These are phyloP conservation scores for Malachius bipustulatus DNA, from an alignment of 2,888 invertebrate genomes.

Conservation along the genomic window DNA sequence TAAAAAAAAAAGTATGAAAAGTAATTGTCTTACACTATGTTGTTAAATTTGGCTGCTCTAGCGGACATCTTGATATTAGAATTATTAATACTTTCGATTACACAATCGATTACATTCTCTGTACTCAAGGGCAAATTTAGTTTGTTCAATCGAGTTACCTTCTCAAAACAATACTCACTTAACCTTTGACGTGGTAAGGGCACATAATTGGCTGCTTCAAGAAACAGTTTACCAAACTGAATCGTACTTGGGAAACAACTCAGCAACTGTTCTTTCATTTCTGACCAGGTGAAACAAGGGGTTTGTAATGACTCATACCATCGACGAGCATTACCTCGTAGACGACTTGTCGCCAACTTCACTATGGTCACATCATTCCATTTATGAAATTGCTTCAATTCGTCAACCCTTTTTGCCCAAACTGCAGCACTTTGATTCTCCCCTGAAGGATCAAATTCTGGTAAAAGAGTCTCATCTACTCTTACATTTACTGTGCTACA, in stretches of 20 bases:
- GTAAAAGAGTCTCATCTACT: background rate
- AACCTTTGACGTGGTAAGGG: background rate
- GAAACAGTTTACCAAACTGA: background rate
- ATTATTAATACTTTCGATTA: background rate
- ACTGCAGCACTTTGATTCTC: background rate
- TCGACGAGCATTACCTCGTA: background rate
- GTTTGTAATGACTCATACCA: background rate
- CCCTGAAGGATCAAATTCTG: background rate
- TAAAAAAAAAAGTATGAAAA: too few relatives aligned
- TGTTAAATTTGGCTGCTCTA: background rate
- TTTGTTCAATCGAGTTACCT: background rate
- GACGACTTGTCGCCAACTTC: background rate
- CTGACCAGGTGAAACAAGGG: background rate
- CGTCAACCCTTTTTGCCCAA: constrained; percentile 2
- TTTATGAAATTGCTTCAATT: background rate
- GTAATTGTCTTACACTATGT: too few relatives aligned
- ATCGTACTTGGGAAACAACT: background rate
- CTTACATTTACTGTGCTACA: too few relatives aligned
- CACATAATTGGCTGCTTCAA: background rate
- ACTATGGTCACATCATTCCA: background rate
- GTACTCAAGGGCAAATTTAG: background rate
- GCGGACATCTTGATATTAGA: background rate
- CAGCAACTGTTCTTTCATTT: background rate
- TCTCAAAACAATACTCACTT: constrained; percentile 1
- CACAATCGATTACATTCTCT: background rate